A percentile compares a stretch with the other conserved stretches of the same genome.
Conservation (phyloP, 2,113 vertebrate genomes). For the Sialia sialis region DNA sequence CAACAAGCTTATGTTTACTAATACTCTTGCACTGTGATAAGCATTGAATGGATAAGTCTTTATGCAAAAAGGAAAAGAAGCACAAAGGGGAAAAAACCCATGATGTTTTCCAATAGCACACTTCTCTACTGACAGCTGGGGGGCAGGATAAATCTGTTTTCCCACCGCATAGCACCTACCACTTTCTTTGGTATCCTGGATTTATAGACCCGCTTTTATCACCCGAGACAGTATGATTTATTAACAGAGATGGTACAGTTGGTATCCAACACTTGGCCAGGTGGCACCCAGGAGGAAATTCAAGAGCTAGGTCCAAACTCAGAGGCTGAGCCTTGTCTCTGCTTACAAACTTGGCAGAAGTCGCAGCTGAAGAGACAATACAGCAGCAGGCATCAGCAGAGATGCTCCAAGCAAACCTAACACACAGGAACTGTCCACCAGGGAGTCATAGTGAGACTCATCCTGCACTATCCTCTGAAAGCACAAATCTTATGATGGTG, state of each 20-base stretch:
- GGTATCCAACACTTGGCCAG: not conserved
- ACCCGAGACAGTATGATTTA: not conserved
- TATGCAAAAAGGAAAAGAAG: not conserved
- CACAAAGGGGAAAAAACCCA: not conserved
- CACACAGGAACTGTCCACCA: not conserved
- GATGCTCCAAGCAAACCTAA: not conserved
- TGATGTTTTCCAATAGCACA: not conserved
- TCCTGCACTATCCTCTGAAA: accelerated
- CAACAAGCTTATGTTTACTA: not conserved
- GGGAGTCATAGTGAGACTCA: not conserved
- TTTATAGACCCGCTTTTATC: not conserved
- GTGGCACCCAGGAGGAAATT: not conserved
- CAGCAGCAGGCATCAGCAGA: not conserved
- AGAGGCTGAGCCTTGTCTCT: not conserved
- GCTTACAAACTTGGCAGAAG: not conserved
- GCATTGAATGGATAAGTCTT: not conserved
- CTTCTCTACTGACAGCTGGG: not conserved
- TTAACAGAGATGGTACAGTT: not conserved
- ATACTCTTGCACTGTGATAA: not conserved
- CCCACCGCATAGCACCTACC: not conserved
- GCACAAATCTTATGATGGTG: not conserved
- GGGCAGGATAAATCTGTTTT: not conserved
- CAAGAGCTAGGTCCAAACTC: not conserved
- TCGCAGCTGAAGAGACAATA: not conserved
- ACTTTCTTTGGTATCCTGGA: not conserved